phyloP scores from a whole-genome alignment of 2,113 vertebrate genomes.

The Rhodinocichla rosea region DNA sequence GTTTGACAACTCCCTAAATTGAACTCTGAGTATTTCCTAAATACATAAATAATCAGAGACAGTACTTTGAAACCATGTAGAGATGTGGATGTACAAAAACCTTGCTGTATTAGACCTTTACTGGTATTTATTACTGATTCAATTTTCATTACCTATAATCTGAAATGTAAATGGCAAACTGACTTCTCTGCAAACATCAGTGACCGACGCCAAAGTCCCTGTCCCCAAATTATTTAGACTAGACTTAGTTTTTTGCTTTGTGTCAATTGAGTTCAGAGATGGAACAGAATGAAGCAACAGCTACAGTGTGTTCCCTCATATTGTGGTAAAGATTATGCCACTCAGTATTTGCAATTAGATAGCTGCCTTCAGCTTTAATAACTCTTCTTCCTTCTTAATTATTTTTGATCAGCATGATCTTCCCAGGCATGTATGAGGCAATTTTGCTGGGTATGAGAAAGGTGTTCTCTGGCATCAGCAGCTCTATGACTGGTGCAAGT shows the following conservation, averaged over 20 bases:
- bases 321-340: background rate
- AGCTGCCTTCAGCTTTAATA: slow-evolving; percentile 44
- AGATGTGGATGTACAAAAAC: background rate
- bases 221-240: background rate
- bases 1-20: background rate
- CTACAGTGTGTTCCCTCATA: background rate
- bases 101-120: background rate
- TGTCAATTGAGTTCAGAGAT: background rate
- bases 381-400: slow-evolving; percentile 48
- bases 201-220: background rate
- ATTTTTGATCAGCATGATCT: slow-evolving; percentile 50
- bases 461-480: slow-evolving; percentile 2
- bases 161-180: background rate
- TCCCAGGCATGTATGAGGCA: background rate
- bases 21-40: background rate
- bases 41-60: background rate
- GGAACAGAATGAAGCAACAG: background rate
- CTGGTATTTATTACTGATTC: background rate
- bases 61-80: background rate
- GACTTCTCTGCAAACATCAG: background rate
- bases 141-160: background rate
- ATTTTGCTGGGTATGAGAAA: slow-evolving; percentile 14
- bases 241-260: background rate
- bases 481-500: background rate
- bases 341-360: slow-evolving; percentile 13